Base-by-base conservation (phyloP, 2,888 invertebrate genomes). In the Norana najaformis region DNA sequence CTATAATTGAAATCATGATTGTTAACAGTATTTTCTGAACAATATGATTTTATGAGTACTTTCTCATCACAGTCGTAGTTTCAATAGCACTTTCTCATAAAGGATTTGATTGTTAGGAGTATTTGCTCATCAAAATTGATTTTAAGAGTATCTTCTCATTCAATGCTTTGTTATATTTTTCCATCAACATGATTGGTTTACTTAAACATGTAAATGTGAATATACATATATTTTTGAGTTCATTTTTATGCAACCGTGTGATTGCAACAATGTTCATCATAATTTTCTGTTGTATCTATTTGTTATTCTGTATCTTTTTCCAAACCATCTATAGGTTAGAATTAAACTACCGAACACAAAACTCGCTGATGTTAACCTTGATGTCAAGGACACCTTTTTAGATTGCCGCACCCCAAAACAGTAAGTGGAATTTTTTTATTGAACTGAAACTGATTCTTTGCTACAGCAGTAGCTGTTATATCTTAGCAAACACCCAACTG, bases 331-430 rank as follows among this genome's bases (percentile, higher is more conserved):
- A 8, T 92, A 95, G 95, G 93, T 95, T 34, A 94, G 94, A 91
- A 96, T 98, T 34, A 95, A 96, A 93, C 95, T 98, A 94, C 97
- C 97, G 0, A 97, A 96, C 4, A 97, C 98, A 94, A 96, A 96
- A 91, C 96, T 96, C 88, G 96, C 97, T 92, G 97, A 97, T 93
- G 96, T 98, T 91, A 96, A 97, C 92, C 95, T 98, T 88, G 96
- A 96, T 91, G 96, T 96, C 37, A 95, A 95, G 91, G 95, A 96
- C 69, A 95, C 95, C 20, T 96, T 96, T 91, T 94, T 97, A 37
- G 96, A 95, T 91, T 94, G 94, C 89, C 92, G 95, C 91, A 94
- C 95, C 39, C 93, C 94, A 39, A 94, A 94, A 93, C 94, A 93
- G 95, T 95, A 93, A 94, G 94, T 93, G 83, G 89, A 8, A 39